Base-by-base conservation (phyloP, 2,113 vertebrate genomes). In the Sitta europaea region DNA sequence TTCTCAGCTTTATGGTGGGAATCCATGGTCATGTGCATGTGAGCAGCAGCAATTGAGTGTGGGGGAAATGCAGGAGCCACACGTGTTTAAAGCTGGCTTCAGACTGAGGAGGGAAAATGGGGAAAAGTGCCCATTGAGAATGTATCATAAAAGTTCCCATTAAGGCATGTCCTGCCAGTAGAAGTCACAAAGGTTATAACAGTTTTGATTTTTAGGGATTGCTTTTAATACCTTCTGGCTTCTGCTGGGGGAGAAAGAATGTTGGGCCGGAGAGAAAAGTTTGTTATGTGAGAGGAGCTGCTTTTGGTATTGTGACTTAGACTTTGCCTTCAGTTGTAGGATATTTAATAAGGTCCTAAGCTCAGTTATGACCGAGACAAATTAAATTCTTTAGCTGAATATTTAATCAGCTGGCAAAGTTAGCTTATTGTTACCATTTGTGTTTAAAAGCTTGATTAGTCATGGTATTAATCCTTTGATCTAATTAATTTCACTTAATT, bases 21-120 rank as follows among this genome's bases (percentile, higher is more conserved):
- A 57, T 36, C 31, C 29, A 4, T 9, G 38, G 25, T 19, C 3
- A 1, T 27, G 43, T 31, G 35, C 1, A 0, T 48, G 42, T 51
- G 63, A 77, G 54, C 21, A 14, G 8, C 48, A 27, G 40, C 31
- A 10, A 40, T 10, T 35, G 31, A 53, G 28, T 13, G 36, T 20
- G n/a, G 27, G 48, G 12, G 17, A 35, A 18, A 12, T 42, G 31
- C 13, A 42, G 5, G 25, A 61, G 55, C 5, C 48, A 47, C 20
- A 2, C 6, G 38, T 17, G 62, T n/a, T n/a, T 6, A n/a, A 53
- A 47, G 13, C n/a, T 67, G 38, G 11, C 40, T n/a, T n/a, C 33
- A 47, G 25, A 9, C 35, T 23, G 6, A 5, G 7, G 27, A 17
- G 29, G 61, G 38, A 40, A 43, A 57, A 45, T 0, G 35, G 31